Evolutionary conservation across 1,140 invertebrate species (phyloP).

Genomic region (Cataglyphis hispanica): DNA sequence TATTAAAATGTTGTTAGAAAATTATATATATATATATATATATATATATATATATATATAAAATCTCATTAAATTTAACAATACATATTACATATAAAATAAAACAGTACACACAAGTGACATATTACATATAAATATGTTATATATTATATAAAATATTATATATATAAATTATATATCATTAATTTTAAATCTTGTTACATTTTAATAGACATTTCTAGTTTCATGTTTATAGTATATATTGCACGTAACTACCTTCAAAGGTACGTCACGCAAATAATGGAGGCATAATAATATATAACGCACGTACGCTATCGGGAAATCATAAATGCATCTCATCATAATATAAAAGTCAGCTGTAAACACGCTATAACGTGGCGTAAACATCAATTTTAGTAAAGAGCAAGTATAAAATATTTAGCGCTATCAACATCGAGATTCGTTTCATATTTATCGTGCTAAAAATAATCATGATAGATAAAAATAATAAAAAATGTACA

Average conservation of each 20-base stretch:
- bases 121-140: too few species aligned
- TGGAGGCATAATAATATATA: not conserved
- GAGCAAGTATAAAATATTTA: slow-evolving; percentile 28
- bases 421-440: not conserved
- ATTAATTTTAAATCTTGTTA: not conserved
- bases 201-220: slow-evolving; percentile 3
- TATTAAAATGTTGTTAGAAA: too few species aligned
- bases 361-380: not conserved
- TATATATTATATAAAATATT: too few species aligned
- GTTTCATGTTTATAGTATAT: not conserved
- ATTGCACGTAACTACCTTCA: not conserved
- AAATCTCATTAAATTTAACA: too few species aligned
- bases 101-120: too few species aligned
- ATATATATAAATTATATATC: not conserved
- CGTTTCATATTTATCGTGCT: not conserved
- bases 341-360: slow-evolving; percentile 30
- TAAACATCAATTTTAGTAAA: slow-evolving; percentile 33
- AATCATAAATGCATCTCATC: not conserved
- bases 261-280: slow-evolving; percentile 33
- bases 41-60: too few species aligned
- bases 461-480: slow-evolving; percentile 40
- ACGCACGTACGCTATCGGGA: not conserved
- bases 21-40: too few species aligned
- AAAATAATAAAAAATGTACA: not conserved
- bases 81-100: too few species aligned